Percentiles rank a stretch among this genome's conserved stretches.
Evolutionary conservation across 2,113 vertebrate genomes (phyloP).

Genomic region (Narcine bancroftii): DNA sequence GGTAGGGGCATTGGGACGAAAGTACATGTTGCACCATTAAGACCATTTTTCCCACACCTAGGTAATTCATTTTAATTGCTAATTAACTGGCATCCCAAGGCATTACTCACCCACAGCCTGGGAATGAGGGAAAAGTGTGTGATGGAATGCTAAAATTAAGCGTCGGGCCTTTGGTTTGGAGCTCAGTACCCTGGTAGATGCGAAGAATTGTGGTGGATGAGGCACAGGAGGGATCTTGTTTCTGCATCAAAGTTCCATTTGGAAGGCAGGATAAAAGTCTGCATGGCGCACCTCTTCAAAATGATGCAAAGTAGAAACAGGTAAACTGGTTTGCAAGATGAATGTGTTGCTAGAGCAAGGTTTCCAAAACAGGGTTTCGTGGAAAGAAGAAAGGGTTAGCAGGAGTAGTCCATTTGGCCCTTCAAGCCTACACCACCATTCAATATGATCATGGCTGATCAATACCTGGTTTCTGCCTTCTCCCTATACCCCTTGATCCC

Average conservation of each 20-base stretch:
- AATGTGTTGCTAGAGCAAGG: no score
- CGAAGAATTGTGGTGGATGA: background rate
- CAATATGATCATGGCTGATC: no score
- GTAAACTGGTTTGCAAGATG: no score
- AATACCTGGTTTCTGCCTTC: no score
- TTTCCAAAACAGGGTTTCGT: no score
- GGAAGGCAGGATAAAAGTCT: background rate
- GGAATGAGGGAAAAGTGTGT: background rate
- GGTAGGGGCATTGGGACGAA: background rate
- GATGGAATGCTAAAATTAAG: background rate
- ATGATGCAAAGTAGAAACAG: no score
- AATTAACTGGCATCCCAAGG: background rate
- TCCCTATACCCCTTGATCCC: no score
- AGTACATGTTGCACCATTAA: background rate
- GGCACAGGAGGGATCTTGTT: no score
- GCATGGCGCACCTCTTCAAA: no score
- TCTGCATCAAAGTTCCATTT: background rate
- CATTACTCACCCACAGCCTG: background rate
- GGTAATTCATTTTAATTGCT: constrained; percentile 11
- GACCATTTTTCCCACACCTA: background rate
- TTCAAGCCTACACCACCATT: no score
- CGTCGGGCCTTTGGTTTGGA: background rate
- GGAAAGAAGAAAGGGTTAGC: no score
- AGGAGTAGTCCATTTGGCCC: no score
- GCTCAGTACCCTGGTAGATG: background rate